Conservation (phyloP, 2,797 vertebrate species). For the Taenioides sp. region DNA sequence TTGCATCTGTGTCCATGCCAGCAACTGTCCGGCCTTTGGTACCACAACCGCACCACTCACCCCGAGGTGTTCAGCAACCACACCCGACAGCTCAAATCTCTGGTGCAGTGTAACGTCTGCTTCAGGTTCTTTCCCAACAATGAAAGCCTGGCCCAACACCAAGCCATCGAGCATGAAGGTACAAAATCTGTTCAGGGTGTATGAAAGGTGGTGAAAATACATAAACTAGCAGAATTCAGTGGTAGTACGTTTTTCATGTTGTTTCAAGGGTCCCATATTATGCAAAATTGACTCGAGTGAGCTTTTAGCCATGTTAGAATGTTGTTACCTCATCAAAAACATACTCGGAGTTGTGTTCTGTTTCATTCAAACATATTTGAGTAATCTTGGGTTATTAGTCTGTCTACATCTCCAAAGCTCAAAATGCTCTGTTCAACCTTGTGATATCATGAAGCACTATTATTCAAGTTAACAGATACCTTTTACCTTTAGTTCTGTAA, state of each 20-base stretch:
- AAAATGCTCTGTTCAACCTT: too few relatives aligned
- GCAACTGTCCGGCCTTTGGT: slow-evolving; percentile 93
- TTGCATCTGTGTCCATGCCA: slow-evolving; percentile 43
- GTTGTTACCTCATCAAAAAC: too few relatives aligned
- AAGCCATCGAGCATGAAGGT: slow-evolving; percentile 83
- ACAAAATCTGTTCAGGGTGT: not conserved
- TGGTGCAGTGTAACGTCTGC: slow-evolving; percentile 84
- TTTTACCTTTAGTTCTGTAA: too few relatives aligned
- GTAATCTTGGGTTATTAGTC: too few relatives aligned
- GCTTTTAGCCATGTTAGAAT: too few relatives aligned
- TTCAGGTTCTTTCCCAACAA: slow-evolving; percentile 82
- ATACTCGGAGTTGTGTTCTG: too few relatives aligned
- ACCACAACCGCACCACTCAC: slow-evolving; percentile 89
- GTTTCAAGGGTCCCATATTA: not conserved
- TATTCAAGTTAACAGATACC: too few relatives aligned
- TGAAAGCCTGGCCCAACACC: slow-evolving; percentile 79
- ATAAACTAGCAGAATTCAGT: not conserved
- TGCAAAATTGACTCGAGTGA: too few relatives aligned
- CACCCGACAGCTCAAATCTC: slow-evolving; percentile 78
- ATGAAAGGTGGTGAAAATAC: not conserved
- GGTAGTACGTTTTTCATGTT: not conserved
- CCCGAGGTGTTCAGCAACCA: slow-evolving; percentile 84
- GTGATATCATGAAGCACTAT: too few relatives aligned
- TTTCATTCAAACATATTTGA: too few relatives aligned
- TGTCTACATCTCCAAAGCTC: too few relatives aligned